Base-by-base conservation (phyloP, 2,113 vertebrate species). In the Callaeas wilsoni region DNA sequence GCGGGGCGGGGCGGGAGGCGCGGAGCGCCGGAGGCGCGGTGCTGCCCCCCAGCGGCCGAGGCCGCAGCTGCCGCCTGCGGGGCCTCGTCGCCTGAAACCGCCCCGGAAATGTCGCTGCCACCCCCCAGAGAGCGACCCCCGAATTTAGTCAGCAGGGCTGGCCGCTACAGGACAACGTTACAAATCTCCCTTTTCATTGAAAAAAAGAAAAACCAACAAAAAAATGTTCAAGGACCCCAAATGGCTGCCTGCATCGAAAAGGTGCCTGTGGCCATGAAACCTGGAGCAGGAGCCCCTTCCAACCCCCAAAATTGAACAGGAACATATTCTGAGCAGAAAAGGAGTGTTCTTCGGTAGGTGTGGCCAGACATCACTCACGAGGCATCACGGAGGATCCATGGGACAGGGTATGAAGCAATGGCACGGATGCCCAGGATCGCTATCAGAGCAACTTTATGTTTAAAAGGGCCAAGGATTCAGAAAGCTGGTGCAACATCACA, bases 361-460 rank as follows among this genome's bases (percentile, higher is more conserved):
- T 1, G 18, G 22, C 19, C 59, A 30, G 13, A 13, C 20, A 56
- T 33, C 57, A 9, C 11, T 6, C 23, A 13, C 1, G 1, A 25
- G 44, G 7, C 9, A 16, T 33, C 27, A 7, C 0, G 4, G 1
- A 56, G 29, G 22, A 64, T 46, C 21, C 27, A 15, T 0, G 1
- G 25, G 5, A 21, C 20, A 18, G 16, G 20, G 7, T 33, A 57
- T 1, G 5, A 67, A 74, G 55, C 33, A 33, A 27, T 8, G 2
- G 3, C 27, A 39, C 2, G 10, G 32, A 13, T 6, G 19, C 41
- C 4, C 32, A 18, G 13, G 23, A 47, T 6, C 0, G 0, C 33
- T 9, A 9, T 8, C 2, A 12, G 19, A 29, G 55, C 6, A 59
- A 79, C 6, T 22, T n/a, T 1, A 39, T 5, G 46, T 29, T 22